phyloP scores from a whole-genome alignment of 2,797 vertebrate species.

The Todus mexicanus region DNA sequence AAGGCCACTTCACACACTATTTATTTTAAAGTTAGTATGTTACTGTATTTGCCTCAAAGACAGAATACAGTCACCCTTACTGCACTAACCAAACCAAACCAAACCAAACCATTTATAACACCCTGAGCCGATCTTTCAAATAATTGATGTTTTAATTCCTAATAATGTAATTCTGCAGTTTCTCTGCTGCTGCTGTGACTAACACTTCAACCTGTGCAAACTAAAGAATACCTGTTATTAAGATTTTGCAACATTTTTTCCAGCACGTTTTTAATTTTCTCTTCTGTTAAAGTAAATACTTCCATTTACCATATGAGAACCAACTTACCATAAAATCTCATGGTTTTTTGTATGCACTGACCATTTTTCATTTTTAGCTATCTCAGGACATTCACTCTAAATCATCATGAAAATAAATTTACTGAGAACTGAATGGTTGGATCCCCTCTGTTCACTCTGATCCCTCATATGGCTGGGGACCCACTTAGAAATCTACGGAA shows the following conservation, averaged over 20 bases:
- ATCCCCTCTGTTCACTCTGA: neutral
- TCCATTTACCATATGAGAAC: neutral
- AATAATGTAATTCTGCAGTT: neutral
- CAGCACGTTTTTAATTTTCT: neutral
- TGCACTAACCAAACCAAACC: too few species aligned
- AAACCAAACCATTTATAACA: neutral
- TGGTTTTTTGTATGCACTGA: neutral
- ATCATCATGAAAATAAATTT: neutral
- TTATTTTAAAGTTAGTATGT: neutral
- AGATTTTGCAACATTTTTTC: neutral
- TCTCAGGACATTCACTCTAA: neutral
- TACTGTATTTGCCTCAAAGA: neutral
- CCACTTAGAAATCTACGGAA: neutral
- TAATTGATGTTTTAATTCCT: neutral
- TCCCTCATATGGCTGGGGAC: neutral
- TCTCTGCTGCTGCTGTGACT: neutral
- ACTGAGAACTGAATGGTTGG: neutral
- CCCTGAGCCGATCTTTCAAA: neutral
- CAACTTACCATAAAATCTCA: neutral
- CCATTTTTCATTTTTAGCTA: neutral
- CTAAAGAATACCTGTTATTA: neutral
- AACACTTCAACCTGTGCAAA: neutral
- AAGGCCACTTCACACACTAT: conserved; percentile 17
- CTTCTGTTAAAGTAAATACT: neutral
- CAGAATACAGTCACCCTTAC: neutral